Conservation (phyloP, 2,797 vertebrate genomes). For the Sternotherus odoratus region DNA sequence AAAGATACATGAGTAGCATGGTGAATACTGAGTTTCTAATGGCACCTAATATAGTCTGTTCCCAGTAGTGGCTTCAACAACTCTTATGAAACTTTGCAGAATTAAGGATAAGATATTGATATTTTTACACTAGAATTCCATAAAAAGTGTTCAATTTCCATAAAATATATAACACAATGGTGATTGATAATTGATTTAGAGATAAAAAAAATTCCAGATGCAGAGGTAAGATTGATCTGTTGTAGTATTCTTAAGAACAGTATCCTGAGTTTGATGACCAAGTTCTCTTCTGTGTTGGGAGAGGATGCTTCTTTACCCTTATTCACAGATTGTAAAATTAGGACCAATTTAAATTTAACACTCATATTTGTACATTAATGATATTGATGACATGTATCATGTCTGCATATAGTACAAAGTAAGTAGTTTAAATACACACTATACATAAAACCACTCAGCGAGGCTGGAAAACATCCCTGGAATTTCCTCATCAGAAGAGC, state of each 20-base stretch:
- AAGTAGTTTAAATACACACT: not conserved
- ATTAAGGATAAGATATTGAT: not conserved
- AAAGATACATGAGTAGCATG: not conserved
- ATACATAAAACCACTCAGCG: not conserved
- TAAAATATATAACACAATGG: not conserved
- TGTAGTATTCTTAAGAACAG: not conserved
- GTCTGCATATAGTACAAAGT: not conserved
- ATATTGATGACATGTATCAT: not conserved
- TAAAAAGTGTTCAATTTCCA: not conserved
- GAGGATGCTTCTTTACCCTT: not conserved
- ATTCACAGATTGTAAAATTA: not conserved
- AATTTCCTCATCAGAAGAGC: not conserved
- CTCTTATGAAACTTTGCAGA: not conserved
- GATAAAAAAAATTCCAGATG: not conserved
- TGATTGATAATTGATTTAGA: not conserved
- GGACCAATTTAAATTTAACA: not conserved
- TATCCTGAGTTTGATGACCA: constrained; percentile 12
- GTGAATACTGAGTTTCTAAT: not conserved
- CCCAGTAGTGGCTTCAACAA: not conserved
- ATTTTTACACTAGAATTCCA: not conserved
- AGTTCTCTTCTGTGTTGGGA: not conserved
- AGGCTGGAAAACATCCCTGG: not conserved
- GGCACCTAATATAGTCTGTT: not conserved
- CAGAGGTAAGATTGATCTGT: not conserved
- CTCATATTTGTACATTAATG: not conserved